phyloP scores from a whole-genome alignment of 64 coral and sea anemone genomes.

The Stylophora pistillata region DNA sequence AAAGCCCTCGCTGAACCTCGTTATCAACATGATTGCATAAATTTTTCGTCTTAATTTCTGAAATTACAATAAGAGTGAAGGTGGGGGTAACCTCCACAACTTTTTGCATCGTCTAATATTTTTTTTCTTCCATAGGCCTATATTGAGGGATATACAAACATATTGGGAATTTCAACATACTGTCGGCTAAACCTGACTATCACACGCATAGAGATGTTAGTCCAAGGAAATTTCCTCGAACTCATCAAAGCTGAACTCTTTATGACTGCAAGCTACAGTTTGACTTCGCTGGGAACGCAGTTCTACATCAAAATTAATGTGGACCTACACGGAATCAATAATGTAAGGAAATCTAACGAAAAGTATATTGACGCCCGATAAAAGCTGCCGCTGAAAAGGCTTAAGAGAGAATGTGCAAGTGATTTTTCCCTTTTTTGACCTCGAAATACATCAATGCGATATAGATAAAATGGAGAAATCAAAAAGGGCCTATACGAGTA shows the following conservation, averaged over 20 bases:
- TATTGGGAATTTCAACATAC: slow-evolving; percentile 79
- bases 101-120: not conserved
- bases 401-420: no score
- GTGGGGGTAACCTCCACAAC: no score
- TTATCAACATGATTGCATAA: no score
- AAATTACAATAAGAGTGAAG: no score
- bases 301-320: slow-evolving; percentile 88
- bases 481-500: no score
- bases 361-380: no score
- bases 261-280: slow-evolving; percentile 73
- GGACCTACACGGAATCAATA: slow-evolving; percentile 79
- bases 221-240: slow-evolving; percentile 83
- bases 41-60: no score
- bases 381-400: no score
- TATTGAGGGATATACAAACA: slow-evolving; percentile 85
- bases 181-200: slow-evolving; percentile 87
- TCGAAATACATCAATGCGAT: no score
- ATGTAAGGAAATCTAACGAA: slow-evolving; percentile 42
- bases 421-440: no score
- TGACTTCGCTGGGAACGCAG: slow-evolving; percentile 23
- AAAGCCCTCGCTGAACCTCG: no score
- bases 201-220: slow-evolving; percentile 72
- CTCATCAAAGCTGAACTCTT: slow-evolving; percentile 94
- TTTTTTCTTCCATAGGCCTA: slow-evolving; percentile 50
- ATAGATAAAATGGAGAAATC: no score